phyloP scores from a whole-genome alignment of 2,113 vertebrate genomes.

The Chloropsis hardwickii region DNA sequence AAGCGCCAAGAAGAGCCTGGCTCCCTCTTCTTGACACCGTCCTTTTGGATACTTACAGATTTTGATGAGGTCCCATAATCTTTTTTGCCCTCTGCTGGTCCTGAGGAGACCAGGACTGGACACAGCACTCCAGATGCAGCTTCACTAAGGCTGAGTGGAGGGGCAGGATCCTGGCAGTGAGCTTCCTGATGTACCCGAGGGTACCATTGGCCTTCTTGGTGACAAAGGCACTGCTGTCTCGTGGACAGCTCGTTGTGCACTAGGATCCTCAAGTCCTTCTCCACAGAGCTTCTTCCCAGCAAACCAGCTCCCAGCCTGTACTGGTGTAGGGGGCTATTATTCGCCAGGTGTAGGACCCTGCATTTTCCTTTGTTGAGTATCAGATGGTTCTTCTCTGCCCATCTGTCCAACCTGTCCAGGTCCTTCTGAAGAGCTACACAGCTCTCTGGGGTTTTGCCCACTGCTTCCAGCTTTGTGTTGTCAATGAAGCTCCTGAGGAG shows the following conservation, averaged over 20 bases:
- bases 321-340: background rate
- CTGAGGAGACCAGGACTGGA: background rate
- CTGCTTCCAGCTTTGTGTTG: background rate
- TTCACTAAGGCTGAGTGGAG: background rate
- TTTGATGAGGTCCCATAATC: background rate
- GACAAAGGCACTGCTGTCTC: rapidly evolving
- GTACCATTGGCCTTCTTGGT: background rate
- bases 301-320: background rate
- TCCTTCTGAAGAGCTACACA: background rate
- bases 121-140: background rate
- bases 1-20: background rate
- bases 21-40: background rate
- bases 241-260: background rate
- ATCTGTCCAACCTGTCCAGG: background rate
- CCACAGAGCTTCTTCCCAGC: background rate
- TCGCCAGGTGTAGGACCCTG: background rate
- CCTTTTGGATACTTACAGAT: background rate
- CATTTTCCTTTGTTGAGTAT: background rate
- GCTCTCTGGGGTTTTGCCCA: background rate
- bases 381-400: background rate
- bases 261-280: background rate
- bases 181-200: background rate
- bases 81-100: background rate
- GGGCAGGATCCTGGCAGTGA: background rate
- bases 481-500: background rate